Percentiles rank a stretch among this genome's conserved stretches.
These are phyloP conservation scores for Paedocypris micromegethes DNA, from an alignment of 2,797 vertebrate genomes.

Conservation along the genomic window DNA sequence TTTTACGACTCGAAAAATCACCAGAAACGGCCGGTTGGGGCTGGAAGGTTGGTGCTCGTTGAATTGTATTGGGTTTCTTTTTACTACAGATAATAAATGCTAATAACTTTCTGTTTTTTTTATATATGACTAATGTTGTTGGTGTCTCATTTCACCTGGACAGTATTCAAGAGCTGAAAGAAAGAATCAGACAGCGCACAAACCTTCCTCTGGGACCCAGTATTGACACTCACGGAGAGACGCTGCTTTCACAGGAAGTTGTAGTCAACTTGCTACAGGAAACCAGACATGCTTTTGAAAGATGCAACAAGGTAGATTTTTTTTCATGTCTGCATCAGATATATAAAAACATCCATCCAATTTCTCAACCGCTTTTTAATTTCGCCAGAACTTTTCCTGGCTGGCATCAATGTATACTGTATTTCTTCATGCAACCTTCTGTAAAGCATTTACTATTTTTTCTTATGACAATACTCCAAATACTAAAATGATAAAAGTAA, in stretches of 20 bases:
- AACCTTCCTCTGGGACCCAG: slow-evolving; percentile 90
- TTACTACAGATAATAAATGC: neutral
- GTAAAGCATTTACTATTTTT: too few species aligned
- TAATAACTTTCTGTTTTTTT: too few species aligned
- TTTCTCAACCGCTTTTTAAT: too few species aligned
- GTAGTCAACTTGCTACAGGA: slow-evolving; percentile 97
- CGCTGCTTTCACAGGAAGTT: slow-evolving; percentile 93
- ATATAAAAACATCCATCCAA: neutral
- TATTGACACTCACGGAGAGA: slow-evolving; percentile 97
- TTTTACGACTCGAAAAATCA: slow-evolving; percentile 99
- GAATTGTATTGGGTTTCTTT: neutral
- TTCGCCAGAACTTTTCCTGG: too few species aligned
- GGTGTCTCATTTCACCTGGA: slow-evolving; percentile 18
- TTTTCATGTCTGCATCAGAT: neutral
- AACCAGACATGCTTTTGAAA: slow-evolving; percentile 96
- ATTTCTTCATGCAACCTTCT: too few species aligned
- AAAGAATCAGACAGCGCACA: slow-evolving; percentile 90
- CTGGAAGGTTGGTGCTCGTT: slow-evolving; percentile 78
- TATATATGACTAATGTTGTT: too few species aligned
- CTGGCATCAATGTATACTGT: too few species aligned
- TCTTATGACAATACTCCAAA: too few species aligned
- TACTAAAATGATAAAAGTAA: too few species aligned
- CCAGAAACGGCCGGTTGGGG: slow-evolving; percentile 90
- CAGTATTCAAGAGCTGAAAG: slow-evolving; percentile 97
- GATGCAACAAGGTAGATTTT: slow-evolving; percentile 85